Evolutionary conservation across 2,797 vertebrate species (phyloP).

Genomic region (Chelmon rostratus): DNA sequence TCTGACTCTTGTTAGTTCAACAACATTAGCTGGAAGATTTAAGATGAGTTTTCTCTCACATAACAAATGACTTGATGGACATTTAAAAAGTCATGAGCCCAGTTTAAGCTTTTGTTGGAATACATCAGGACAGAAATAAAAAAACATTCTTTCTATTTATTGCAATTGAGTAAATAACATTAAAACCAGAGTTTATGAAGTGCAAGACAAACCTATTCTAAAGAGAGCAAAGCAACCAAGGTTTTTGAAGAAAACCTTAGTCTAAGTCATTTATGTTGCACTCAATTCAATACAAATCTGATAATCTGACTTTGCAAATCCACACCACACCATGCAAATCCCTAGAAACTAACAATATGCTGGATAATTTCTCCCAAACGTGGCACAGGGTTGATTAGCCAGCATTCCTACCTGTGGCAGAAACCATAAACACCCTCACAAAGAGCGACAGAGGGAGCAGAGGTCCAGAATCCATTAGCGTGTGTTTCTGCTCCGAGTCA

Average conservation of each 20-base stretch:
- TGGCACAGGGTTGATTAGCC: background rate
- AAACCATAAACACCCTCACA: slow-evolving; percentile 58
- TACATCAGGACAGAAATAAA: background rate
- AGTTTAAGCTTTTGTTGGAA: background rate
- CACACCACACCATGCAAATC: slow-evolving; percentile 16
- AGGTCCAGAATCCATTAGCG: slow-evolving; percentile 71
- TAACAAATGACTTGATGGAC: background rate
- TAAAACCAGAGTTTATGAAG: background rate
- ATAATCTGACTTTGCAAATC: background rate
- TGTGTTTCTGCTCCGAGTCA: slow-evolving; percentile 39
- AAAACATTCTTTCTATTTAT: background rate
- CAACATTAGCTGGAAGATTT: no score
- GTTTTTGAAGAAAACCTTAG: background rate
- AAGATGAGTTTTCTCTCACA: background rate
- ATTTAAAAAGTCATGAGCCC: background rate
- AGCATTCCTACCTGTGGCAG: slow-evolving; percentile 70
- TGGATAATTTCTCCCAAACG: background rate
- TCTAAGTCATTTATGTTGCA: background rate
- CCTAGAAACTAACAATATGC: background rate
- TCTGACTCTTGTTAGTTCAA: background rate
- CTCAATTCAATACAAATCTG: background rate
- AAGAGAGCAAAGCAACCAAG: background rate
- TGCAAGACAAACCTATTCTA: background rate
- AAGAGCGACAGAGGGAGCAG: slow-evolving; percentile 42
- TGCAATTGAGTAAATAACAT: background rate